A percentile compares a stretch with the other conserved stretches of the same genome.
phyloP scores from a whole-genome alignment of 1,140 invertebrate species.

The Trachelipus rathkii region DNA sequence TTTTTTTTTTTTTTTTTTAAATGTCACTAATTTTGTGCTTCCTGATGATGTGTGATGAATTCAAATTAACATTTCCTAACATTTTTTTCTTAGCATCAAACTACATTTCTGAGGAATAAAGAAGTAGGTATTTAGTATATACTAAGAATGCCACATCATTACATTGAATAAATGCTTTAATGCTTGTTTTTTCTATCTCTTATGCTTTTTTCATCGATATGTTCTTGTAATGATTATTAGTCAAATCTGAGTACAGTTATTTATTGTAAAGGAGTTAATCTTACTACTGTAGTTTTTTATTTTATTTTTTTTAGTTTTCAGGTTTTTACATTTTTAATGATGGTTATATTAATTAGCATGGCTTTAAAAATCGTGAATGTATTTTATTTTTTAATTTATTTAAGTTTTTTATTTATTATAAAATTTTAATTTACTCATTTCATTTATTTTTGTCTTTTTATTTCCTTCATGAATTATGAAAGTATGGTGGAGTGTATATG shows the following conservation, averaged over 20 bases:
- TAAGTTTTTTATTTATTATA: too few species aligned
- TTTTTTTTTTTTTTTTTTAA: background rate
- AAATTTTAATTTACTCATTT: too few species aligned
- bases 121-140: background rate
- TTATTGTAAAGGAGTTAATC: background rate
- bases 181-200: background rate
- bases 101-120: background rate
- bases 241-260: background rate
- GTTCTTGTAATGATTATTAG: background rate
- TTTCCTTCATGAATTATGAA: too few species aligned
- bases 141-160: too few species aligned
- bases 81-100: slow-evolving; percentile 52
- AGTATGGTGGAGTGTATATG: too few species aligned
- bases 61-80: background rate
- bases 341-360: too few species aligned
- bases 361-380: too few species aligned
- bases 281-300: background rate
- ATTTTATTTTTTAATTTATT: too few species aligned
- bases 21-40: background rate
- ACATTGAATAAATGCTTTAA: background rate
- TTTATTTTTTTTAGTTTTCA: background rate
- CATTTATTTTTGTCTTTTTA: too few species aligned
- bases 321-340: background rate
- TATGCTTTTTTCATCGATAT: background rate
- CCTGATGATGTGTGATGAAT: background rate